Conservation (phyloP, 2,113 vertebrate species). For the Gymnobelideus leadbeateri region DNA sequence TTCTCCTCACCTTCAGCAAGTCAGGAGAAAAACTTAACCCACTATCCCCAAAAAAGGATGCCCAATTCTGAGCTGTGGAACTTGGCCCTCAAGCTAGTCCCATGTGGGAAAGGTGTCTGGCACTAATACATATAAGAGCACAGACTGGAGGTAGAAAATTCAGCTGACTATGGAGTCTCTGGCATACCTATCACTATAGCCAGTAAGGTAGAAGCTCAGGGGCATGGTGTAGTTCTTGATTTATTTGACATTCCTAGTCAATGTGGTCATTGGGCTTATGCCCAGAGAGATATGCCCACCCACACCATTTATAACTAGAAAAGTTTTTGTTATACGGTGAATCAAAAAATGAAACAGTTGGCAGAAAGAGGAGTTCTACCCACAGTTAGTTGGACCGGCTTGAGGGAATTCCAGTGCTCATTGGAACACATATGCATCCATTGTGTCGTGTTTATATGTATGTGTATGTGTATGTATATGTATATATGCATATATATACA, state of each 20-base stretch:
- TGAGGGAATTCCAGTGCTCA: not conserved
- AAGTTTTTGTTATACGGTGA: not conserved
- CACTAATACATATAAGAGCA: conserved; percentile 24
- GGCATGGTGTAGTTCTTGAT: not conserved
- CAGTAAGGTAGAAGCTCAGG: not conserved
- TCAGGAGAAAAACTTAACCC: not conserved
- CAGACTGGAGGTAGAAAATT: not conserved
- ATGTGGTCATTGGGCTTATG: not conserved
- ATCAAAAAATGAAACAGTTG: not conserved
- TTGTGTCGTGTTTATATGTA: not conserved
- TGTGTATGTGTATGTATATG: not conserved
- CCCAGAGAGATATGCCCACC: not conserved
- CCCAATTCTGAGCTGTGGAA: conserved; percentile 8
- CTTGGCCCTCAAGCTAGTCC: conserved; percentile 10
- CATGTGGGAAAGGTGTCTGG: conserved; percentile 20
- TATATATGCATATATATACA: too few relatives aligned
- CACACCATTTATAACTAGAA: not conserved
- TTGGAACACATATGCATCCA: not conserved
- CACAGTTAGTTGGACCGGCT: not conserved
- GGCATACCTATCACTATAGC: not conserved
- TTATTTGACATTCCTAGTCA: conserved; percentile 5
- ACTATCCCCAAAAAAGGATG: conserved; percentile 40
- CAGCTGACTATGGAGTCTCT: not conserved
- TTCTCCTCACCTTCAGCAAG: conserved; percentile 47
- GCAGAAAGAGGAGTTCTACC: not conserved